Conservation (phyloP, 2,113 vertebrate species). For the Poeciliopsis prolifica region DNA sequence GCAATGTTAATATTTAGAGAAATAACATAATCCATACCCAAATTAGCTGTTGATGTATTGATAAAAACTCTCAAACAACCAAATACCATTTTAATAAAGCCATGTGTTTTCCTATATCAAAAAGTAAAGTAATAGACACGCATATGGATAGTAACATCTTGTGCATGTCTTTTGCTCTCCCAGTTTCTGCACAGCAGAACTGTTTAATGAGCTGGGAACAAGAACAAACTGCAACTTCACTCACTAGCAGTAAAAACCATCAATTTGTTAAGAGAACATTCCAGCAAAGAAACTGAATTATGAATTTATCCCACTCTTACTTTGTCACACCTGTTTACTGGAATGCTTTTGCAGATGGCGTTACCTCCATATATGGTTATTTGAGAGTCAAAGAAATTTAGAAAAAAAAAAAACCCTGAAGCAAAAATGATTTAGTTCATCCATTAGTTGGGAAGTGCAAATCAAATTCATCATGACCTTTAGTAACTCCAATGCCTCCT, state of each 20-base stretch:
- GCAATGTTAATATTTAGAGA: background rate
- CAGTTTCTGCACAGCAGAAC: background rate
- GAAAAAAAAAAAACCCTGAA: background rate
- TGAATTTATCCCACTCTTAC: background rate
- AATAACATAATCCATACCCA: too few species aligned
- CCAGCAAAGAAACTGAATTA: too few species aligned
- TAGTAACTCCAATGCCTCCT: constrained; percentile 31
- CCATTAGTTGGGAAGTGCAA: constrained; percentile 29
- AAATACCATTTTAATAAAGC: too few species aligned
- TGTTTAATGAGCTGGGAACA: background rate
- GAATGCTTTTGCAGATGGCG: background rate
- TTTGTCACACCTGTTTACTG: background rate
- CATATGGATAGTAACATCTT: background rate
- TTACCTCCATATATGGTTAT: too few species aligned
- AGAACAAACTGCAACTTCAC: background rate
- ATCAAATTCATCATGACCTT: constrained; percentile 56
- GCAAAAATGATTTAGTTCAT: constrained; percentile 4
- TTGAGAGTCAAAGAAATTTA: background rate
- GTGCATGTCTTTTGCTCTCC: background rate
- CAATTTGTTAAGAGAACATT: background rate
- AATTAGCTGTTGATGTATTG: background rate
- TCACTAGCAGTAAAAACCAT: background rate
- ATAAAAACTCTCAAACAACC: background rate
- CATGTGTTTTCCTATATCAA: background rate
- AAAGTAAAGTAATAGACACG: background rate